A percentile compares a stretch with the other conserved stretches of the same genome.
Conservation (phyloP, 2,888 invertebrate genomes). For the Eugnorisma glareosa region DNA sequence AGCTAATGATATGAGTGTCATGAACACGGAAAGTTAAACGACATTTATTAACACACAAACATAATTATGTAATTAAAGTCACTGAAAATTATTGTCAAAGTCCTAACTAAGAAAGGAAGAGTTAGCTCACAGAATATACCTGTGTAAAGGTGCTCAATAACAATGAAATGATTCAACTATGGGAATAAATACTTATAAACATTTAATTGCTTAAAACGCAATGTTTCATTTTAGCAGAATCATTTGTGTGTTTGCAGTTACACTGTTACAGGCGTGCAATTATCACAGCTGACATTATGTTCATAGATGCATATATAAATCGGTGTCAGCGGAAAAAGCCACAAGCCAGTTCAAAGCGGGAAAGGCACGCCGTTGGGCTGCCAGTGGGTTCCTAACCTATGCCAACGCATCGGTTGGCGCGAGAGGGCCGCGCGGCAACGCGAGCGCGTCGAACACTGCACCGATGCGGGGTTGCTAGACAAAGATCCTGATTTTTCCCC, state of each 20-base stretch:
- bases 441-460: constrained; percentile 27
- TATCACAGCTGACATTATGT: constrained; percentile 31
- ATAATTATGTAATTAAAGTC: not conserved
- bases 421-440: constrained; percentile 15
- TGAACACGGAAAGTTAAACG: constrained; percentile 30
- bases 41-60: constrained; percentile 36
- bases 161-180: not conserved
- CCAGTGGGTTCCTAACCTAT: constrained; percentile 72
- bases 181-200: not conserved
- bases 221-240: constrained; percentile 13
- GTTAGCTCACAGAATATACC: not conserved
- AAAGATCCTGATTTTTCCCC: not conserved
- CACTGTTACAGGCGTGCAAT: not conserved
- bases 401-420: constrained; percentile 63
- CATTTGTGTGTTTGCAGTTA: not conserved
- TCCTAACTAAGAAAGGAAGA: not conserved
- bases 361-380: constrained; percentile 63
- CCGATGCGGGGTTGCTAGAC: not conserved
- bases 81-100: not conserved
- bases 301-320: constrained; percentile 54
- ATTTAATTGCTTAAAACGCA: too few species aligned
- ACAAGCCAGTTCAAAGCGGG: constrained; percentile 64
- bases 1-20: constrained; percentile 9
- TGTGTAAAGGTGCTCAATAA: not conserved
- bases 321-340: constrained; percentile 67